Percentiles rank a stretch among this genome's conserved stretches.
These are phyloP conservation scores for Pocillopora meandrina DNA, from an alignment of 92 coral and sea anemone genomes.

Conservation along the genomic window DNA sequence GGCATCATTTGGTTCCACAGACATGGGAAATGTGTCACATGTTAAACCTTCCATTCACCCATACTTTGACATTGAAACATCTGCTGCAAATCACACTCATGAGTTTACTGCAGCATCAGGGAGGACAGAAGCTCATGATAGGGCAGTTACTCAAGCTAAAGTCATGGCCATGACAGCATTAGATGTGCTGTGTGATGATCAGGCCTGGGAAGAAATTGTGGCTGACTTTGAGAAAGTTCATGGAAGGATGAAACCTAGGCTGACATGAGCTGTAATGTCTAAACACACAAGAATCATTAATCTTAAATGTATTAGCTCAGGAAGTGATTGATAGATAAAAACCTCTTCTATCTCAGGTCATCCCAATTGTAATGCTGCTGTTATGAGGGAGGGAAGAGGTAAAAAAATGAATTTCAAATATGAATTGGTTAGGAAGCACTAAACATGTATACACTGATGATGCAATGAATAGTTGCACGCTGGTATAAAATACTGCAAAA, in stretches of 20 bases:
- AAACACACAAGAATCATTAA: background rate
- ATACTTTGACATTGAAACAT: conserved; percentile 74
- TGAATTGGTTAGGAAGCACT: too few species aligned
- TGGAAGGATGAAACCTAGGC: conserved; percentile 10
- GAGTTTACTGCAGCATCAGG: conserved; percentile 88
- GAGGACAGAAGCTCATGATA: conserved; percentile 69
- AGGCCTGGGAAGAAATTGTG: conserved; percentile 69
- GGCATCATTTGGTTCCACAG: conserved; percentile 88
- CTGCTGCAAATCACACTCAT: conserved; percentile 77
- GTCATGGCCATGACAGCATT: conserved; percentile 85
- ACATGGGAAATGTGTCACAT: conserved; percentile 99
- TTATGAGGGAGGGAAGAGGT: too few species aligned
- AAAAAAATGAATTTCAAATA: too few species aligned
- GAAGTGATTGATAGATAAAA: background rate
- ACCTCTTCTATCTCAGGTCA: too few species aligned
- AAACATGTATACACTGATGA: too few species aligned
- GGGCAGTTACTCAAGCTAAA: conserved; percentile 78
- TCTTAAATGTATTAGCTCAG: background rate
- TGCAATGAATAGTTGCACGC: too few species aligned
- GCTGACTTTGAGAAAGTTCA: conserved; percentile 57
- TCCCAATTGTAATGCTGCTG: too few species aligned
- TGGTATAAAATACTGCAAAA: too few species aligned
- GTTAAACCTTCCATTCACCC: conserved; percentile 96
- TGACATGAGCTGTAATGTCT: background rate
- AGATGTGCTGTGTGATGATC: conserved; percentile 75